These are phyloP conservation scores for Drosophila quadrilineata DNA, from an alignment of 1,140 invertebrate species.

Conservation along the genomic window DNA sequence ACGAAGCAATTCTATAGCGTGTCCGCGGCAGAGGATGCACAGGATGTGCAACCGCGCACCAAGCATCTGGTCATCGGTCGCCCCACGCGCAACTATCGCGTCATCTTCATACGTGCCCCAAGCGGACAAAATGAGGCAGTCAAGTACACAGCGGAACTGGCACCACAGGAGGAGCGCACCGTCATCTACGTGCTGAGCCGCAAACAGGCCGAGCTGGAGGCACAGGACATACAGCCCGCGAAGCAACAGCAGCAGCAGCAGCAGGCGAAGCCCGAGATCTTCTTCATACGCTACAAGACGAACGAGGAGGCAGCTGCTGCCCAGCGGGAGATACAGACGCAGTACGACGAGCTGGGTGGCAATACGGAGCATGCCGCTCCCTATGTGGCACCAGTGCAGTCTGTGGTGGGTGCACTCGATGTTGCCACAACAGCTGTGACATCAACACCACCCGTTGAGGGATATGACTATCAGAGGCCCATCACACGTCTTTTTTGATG, in stretches of 20 bases:
- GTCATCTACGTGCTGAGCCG: conserved; percentile 92
- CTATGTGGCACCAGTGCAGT: conserved; percentile 53
- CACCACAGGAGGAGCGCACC: conserved; percentile 90
- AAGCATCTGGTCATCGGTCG: conserved; percentile 80
- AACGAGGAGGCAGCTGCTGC: conserved; percentile 82
- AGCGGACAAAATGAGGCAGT: conserved; percentile 84
- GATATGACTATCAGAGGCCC: conserved; percentile 50
- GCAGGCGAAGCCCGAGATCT: conserved; percentile 88
- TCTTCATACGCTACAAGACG: conserved; percentile 88
- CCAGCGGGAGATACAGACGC: conserved; percentile 69
- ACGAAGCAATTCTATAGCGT: conserved; percentile 72
- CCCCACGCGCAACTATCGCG: conserved; percentile 90
- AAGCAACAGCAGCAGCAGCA: conserved; percentile 82
- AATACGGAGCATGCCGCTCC: conserved; percentile 58
- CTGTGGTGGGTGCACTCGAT: conserved; percentile 54
- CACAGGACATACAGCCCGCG: conserved; percentile 76
- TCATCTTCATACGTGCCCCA: conserved; percentile 92
- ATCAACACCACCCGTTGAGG: not conserved
- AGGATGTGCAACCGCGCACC: conserved; percentile 37
- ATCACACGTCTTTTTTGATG: not conserved
- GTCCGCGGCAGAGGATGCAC: conserved; percentile 68
- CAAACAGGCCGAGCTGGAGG: conserved; percentile 79
- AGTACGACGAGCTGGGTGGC: conserved; percentile 68
- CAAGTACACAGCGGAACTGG: conserved; percentile 84
- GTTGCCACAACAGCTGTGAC: not conserved